Conservation (phyloP, 2,888 invertebrate genomes). For the Limenitis camilla region DNA sequence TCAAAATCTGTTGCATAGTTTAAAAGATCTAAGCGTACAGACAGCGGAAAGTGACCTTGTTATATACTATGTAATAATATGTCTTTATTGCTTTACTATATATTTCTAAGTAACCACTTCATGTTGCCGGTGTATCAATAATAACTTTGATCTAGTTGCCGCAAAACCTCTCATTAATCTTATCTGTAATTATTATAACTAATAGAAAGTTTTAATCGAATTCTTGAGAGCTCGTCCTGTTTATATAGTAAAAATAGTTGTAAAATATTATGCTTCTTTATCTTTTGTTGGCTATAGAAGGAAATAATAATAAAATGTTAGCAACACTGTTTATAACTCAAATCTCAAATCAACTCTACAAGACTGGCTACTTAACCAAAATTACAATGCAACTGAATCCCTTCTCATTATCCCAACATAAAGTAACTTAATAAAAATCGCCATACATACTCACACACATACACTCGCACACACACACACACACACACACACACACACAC, state of each 20-base stretch:
- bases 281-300: background rate
- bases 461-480: too few relatives aligned
- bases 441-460: too few relatives aligned
- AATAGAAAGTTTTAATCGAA: constrained; percentile 16
- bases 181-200: constrained; percentile 10
- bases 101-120: too few relatives aligned
- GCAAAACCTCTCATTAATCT: constrained; percentile 8
- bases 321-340: background rate
- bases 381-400: too few relatives aligned
- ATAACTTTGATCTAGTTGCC: background rate
- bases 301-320: background rate
- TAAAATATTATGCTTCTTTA: background rate
- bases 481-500: too few relatives aligned
- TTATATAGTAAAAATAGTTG: background rate
- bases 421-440: too few relatives aligned
- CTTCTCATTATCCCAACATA: too few relatives aligned
- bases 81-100: background rate
- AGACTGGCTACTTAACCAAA: too few relatives aligned
- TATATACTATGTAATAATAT: background rate
- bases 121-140: background rate
- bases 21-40: too few relatives aligned
- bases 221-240: background rate
- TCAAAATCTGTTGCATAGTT: too few relatives aligned
- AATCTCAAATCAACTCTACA: too few relatives aligned
- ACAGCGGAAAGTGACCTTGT: too few relatives aligned